A percentile compares a stretch with the other conserved stretches of the same genome.
These are phyloP conservation scores for Chalcosyrphus nemorum DNA, from an alignment of 2,888 invertebrate species.

Conservation along the genomic window DNA sequence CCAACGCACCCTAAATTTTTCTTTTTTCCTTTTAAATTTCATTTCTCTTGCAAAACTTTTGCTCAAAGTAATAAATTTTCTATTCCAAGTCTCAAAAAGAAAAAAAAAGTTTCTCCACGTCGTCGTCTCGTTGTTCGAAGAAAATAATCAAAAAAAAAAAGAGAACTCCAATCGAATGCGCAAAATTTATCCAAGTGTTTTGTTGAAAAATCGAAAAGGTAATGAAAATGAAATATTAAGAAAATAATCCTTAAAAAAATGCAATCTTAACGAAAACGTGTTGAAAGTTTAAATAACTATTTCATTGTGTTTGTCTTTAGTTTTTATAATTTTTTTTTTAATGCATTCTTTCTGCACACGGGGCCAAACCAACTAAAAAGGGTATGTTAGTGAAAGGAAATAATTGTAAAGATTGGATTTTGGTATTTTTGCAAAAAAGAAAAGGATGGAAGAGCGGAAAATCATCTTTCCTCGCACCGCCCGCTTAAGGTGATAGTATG, in stretches of 20 bases:
- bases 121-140: constrained; percentile 29
- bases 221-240: constrained; percentile 27
- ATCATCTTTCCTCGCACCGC: constrained; percentile 1
- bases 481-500: not conserved
- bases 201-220: constrained; percentile 41
- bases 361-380: constrained; percentile 29
- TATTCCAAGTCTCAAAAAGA: constrained; percentile 3
- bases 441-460: constrained; percentile 46
- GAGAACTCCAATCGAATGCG: constrained; percentile 63
- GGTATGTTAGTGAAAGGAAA: too few species aligned
- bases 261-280: constrained; percentile 58
- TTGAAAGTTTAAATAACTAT: constrained; percentile 34
- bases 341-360: not conserved
- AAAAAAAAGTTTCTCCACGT: constrained; percentile 67
- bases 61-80: constrained; percentile 35
- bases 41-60: constrained; percentile 23
- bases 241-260: constrained; percentile 18
- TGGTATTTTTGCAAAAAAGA: not conserved
- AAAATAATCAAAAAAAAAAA: constrained; percentile 35
- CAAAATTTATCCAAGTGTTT: constrained; percentile 66
- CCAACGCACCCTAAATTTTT: constrained; percentile 37
- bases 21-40: too few species aligned
- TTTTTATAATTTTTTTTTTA: not conserved
- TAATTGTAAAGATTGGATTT: too few species aligned
- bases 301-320: not conserved